Evolutionary conservation across 2,888 invertebrate genomes (phyloP).

Genomic region (Himalopsyche japonica): DNA sequence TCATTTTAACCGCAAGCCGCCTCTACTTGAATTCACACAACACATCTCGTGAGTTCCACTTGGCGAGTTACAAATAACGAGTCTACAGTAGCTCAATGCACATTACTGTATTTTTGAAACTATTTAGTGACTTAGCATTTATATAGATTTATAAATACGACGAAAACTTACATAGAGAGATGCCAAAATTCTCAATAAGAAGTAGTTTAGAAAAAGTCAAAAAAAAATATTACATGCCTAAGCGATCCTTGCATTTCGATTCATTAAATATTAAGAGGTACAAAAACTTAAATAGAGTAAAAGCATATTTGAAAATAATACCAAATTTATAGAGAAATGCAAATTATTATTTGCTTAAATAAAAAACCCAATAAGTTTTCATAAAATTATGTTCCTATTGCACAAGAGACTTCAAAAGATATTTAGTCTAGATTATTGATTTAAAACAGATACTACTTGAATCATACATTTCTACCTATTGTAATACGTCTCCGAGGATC

Average conservation of each 20-base stretch:
- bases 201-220: background rate
- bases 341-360: background rate
- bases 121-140: too few species aligned
- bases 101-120: too few species aligned
- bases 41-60: too few species aligned
- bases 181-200: background rate
- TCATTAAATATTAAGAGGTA: background rate
- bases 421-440: background rate
- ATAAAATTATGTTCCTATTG: background rate
- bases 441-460: too few species aligned
- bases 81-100: too few species aligned
- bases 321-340: background rate
- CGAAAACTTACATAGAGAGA: background rate
- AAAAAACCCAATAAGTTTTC: background rate
- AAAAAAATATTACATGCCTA: background rate
- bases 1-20: too few species aligned
- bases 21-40: too few species aligned
- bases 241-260: background rate
- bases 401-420: background rate
- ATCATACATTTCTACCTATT: too few species aligned
- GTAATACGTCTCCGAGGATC: too few species aligned
- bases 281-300: background rate
- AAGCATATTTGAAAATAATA: background rate
- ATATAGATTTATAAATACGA: background rate
- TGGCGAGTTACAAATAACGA: too few species aligned